Base-by-base conservation (phyloP, 2,888 invertebrate species). In the Pogonocherus hispidulus region DNA sequence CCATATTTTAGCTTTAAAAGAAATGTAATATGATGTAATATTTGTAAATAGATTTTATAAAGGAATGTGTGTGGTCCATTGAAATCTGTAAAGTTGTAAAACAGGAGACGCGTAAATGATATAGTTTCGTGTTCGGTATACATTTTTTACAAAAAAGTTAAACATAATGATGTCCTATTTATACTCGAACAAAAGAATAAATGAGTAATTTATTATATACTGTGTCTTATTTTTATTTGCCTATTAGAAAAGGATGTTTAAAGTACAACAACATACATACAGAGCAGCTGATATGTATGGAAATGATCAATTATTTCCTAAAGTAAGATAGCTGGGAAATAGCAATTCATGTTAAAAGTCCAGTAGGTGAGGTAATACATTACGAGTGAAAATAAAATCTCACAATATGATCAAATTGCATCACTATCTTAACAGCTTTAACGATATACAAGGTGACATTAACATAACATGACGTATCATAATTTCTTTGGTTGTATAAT, bases 1-100 rank as follows among this genome's bases (percentile, higher is more conserved):
- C 70, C 67, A 70, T 66, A 74, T 35, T 46, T 32, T 68, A 60
- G 46, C 0, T 56, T 49, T 62, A 62, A 23, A 37, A 37, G 4
- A 37, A 27, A 35, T 46, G 49, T 56, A 56, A 41, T 22, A 44
- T 8, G 27, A 44, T 60, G 60, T 62, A 51, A 62, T 62, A 62
- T 51, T 51, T 62, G 60, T 62, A 62, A 14, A 62, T 60, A 60
- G 47, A 49, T 14, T 14, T 35, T 27, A 16, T 19, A 9, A 9
- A 22, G 32, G 35, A 62, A 20, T 47, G 51, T 37, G 60, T 35
- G 37, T 6, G 3, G 23, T 4, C 4, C 16, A 51, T 16, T 35
- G 27, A 37, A 62, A 32, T 18, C 14, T 22, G 16, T 19, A 20
- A 44, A 23, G 6, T n/a, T n/a, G n/a, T n/a, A n/a, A n/a, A n/a